Evolutionary conservation across 2,888 invertebrate species (phyloP), one percentile per base, ranked within the genome.

Genomic region (Labia minor): DNA sequence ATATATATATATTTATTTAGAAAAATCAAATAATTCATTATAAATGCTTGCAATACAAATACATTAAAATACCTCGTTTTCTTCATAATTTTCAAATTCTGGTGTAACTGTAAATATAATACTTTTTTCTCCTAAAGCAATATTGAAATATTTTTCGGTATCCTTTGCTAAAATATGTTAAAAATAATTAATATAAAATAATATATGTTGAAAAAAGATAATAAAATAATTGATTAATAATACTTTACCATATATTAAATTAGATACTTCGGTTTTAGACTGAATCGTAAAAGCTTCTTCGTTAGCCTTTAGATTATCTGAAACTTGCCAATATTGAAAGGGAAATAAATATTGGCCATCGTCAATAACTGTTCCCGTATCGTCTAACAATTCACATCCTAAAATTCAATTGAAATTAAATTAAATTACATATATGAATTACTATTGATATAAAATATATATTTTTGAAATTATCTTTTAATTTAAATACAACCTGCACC

Each of bases 1-100:
- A n/a, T n/a, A n/a, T n/a, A n/a, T n/a, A n/a, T n/a, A n/a, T n/a
- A n/a, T n/a, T n/a, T n/a, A n/a, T n/a, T n/a, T n/a, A 33, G 11
- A 8, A 33, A 33, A 33, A 33, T 33, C 11, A 6, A 33, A 33
- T 33, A 33, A 33, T 33, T 33, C 6, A 33, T 33, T 33, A 33
- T 33, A 8, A 8, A 33, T 33, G 11, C 11, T 8, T 33, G 6
- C 6, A 33, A 33, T 33, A 33, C 11, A 8, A 33, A 33, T 33
- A 8, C 11, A 11, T 33, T 83, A 76, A 71, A 79, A 26, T 61
- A 65, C 65, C 66, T 66, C 61, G 1, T n/a, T 61, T n/a, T 19
- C 11, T 62, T 66, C 66, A 49, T 66, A 66, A 33, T 18, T n/a
- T 8, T 14, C 21, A 33, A 66, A 61, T 1, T 61, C 62, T 14